Percentiles rank a stretch among this genome's conserved stretches.
Evolutionary conservation across 2,888 invertebrate species (phyloP).

Genomic region (Scaptomyza polygonia): DNA sequence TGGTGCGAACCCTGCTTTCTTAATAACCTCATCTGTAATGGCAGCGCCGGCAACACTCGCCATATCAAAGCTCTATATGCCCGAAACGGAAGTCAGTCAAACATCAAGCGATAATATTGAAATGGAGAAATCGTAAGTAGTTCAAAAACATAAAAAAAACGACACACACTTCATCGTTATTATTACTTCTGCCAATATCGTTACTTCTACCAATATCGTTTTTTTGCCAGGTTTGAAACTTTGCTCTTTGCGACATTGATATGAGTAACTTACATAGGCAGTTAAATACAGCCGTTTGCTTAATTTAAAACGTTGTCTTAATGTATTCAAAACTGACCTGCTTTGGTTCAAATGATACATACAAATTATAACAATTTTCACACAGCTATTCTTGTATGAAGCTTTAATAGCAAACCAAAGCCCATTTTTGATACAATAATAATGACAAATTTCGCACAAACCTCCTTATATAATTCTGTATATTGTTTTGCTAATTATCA

Average conservation of each 20-base stretch:
- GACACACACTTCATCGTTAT: background rate
- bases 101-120: constrained; percentile 91
- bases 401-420: no score
- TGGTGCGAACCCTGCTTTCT: constrained; percentile 93
- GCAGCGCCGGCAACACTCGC: constrained; percentile 97
- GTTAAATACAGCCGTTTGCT: no score
- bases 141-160: background rate
- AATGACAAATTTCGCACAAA: no score
- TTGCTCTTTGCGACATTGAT: background rate
- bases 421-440: no score
- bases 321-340: no score
- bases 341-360: no score
- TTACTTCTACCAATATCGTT: background rate
- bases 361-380: no score
- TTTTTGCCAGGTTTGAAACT: background rate
- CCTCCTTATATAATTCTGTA: background rate
- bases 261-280: no score
- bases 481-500: background rate
- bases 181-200: no score
- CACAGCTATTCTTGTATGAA: background rate
- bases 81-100: constrained; percentile 93
- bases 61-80: constrained; percentile 94
- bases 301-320: no score
- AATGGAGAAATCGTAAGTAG: constrained; percentile 88
- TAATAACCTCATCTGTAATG: constrained; percentile 97